Percentiles rank a stretch among this genome's conserved stretches.
These are phyloP conservation scores for Drosophila athabasca DNA, from an alignment of 1,140 invertebrate genomes.

Conservation along the genomic window DNA sequence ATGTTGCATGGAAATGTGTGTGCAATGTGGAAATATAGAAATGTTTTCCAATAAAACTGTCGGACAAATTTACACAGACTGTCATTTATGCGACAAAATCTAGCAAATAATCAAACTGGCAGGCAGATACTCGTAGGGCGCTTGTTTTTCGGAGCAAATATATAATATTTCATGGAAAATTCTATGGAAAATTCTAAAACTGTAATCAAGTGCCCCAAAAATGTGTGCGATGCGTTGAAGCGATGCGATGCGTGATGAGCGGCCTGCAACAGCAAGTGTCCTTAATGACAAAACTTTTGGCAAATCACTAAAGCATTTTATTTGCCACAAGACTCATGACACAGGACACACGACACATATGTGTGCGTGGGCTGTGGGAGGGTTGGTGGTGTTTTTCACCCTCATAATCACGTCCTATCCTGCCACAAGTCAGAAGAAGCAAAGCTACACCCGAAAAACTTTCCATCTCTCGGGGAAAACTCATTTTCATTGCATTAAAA, in stretches of 20 bases:
- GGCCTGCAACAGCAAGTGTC: slow-evolving; percentile 55
- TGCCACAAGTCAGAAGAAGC: slow-evolving; percentile 45
- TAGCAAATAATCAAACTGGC: slow-evolving; percentile 47
- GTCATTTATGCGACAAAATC: slow-evolving; percentile 33
- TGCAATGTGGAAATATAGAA: slow-evolving; percentile 24
- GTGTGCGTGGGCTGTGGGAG: slow-evolving; percentile 9
- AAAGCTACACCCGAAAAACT: slow-evolving; percentile 40
- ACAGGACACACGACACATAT: slow-evolving; percentile 34
- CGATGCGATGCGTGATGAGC: slow-evolving; percentile 1
- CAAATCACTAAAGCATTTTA: slow-evolving; percentile 78
- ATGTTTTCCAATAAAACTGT: slow-evolving; percentile 51
- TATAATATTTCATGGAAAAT: too few relatives aligned
- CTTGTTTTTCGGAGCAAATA: too few relatives aligned
- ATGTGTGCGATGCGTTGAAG: not conserved
- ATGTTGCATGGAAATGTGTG: slow-evolving; percentile 28
- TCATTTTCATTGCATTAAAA: slow-evolving; percentile 77
- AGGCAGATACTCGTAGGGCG: not conserved
- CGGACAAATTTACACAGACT: slow-evolving; percentile 47
- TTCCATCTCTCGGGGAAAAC: slow-evolving; percentile 55
- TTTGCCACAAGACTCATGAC: slow-evolving; percentile 51
- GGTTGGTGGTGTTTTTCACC: slow-evolving; percentile 1
- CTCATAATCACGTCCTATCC: slow-evolving; percentile 69
- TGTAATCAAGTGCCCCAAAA: slow-evolving; percentile 38
- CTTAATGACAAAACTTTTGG: slow-evolving; percentile 78
- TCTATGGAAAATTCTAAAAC: slow-evolving; percentile 57